These are phyloP conservation scores for Drosophila crucigera DNA, from an alignment of 2,888 invertebrate species.

Conservation along the genomic window DNA sequence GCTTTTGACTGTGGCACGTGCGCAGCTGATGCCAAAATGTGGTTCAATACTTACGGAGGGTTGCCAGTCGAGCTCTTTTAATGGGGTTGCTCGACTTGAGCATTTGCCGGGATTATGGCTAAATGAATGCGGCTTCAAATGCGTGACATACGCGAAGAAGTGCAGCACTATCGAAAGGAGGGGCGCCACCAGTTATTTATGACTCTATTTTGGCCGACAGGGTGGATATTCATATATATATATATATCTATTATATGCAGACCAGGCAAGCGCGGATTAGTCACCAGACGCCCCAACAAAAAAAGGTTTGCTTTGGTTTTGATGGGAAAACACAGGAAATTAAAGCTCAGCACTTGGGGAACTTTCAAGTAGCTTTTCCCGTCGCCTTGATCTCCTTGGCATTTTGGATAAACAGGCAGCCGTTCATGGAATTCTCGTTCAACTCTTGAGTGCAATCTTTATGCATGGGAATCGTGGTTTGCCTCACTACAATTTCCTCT, in stretches of 20 bases:
- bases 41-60: slow-evolving; percentile 36
- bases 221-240: slow-evolving; percentile 19
- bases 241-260: not conserved
- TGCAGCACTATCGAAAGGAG: slow-evolving; percentile 28
- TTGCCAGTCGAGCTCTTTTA: slow-evolving; percentile 13
- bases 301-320: not conserved
- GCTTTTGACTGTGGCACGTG: slow-evolving; percentile 56
- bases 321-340: slow-evolving; percentile 33
- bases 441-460: slow-evolving; percentile 46
- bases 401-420: not conserved
- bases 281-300: slow-evolving; percentile 28
- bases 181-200: slow-evolving; percentile 61
- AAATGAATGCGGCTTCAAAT: slow-evolving; percentile 38
- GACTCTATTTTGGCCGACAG: slow-evolving; percentile 54
- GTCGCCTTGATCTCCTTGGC: not conserved
- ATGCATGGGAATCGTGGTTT: slow-evolving; percentile 17
- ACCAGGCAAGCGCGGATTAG: slow-evolving; percentile 37
- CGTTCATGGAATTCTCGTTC: not conserved
- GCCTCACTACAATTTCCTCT: slow-evolving; percentile 41
- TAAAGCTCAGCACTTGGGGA: slow-evolving; percentile 9
- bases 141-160: slow-evolving; percentile 50
- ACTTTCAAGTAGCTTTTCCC: slow-evolving; percentile 21
- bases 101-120: slow-evolving; percentile 43
- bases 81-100: slow-evolving; percentile 35
- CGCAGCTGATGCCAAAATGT: slow-evolving; percentile 19